Evolutionary conservation across 2,888 invertebrate species (phyloP), one percentile per base, ranked within the genome.

Genomic region (Tanypteryx hageni): DNA sequence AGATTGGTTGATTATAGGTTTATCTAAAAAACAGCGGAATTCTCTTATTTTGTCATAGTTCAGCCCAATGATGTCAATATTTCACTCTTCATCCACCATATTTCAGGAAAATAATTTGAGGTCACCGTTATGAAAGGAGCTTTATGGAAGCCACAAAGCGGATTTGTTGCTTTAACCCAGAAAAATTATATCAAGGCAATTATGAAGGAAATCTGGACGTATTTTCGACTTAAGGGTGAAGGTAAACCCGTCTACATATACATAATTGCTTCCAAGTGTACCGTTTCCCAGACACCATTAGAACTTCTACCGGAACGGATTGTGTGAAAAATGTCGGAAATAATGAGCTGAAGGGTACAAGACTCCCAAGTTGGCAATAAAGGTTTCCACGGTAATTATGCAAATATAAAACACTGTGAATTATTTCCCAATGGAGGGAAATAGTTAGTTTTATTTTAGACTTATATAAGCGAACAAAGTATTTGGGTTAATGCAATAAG

Each of bases 221-320:
- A 76, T 76, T 76, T 76, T 27, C 27, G 22, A 76, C 76, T 76
- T 27, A 76, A 76, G 76, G 76, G 27, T 76, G 68, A 22, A 68
- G 68, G 68, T 68, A 76, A 44, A 44, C 44, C 44, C 44, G 44
- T 44, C 44, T 44, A 44, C 3, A 44, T 44, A 44, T n/a, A n/a
- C n/a, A n/a, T 44, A 44, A 44, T 27, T 9, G 76, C 27, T 27
- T 76, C 76, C 76, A 27, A 76, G 22, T 27, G 76, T 76, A 27
- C 76, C 27, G 22, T 11, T 76, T 76, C 76, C 27, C 76, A 76
- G 76, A 76, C 22, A 27, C 76, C 27, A 76, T 76, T 76, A 22
- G 76, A 76, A 76, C 76, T 27, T 27, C 22, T 76, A 76, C 22
- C 76, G 76, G 76, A 76, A 76, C 76, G 11, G 2, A 76, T 13